These are phyloP conservation scores for Hippoglossus hippoglossus DNA, from an alignment of 2,797 vertebrate genomes.

Conservation along the genomic window DNA sequence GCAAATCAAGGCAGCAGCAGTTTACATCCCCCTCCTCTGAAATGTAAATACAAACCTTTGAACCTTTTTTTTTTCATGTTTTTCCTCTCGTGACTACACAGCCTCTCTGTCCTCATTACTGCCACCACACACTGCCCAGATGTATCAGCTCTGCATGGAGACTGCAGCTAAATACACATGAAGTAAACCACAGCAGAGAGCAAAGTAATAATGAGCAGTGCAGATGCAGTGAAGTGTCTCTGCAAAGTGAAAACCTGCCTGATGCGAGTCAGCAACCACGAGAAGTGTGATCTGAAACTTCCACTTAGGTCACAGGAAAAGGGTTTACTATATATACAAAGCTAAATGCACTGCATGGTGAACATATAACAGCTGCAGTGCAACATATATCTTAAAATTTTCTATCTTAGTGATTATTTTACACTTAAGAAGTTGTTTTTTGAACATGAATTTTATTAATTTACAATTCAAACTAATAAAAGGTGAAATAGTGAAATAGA, in stretches of 20 bases:
- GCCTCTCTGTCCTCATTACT: slow-evolving; percentile 2
- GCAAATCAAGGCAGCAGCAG: slow-evolving; percentile 23
- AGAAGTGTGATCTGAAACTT: not conserved
- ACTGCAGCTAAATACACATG: slow-evolving; percentile 16
- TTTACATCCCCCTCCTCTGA: not conserved
- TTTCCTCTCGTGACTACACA: slow-evolving; percentile 3
- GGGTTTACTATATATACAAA: not conserved
- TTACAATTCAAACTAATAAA: too few species aligned
- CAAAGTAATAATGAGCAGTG: not conserved
- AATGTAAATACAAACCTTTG: slow-evolving; percentile 28
- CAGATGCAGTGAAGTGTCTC: not conserved
- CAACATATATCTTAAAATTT: not conserved
- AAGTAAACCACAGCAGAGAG: slow-evolving; percentile 37
- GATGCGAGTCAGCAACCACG: slow-evolving; percentile 15
- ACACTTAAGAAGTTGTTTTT: too few species aligned
- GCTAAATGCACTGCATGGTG: not conserved
- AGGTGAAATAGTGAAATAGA: too few species aligned
- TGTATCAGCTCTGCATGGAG: slow-evolving; percentile 4
- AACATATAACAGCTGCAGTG: not conserved
- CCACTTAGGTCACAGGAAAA: not conserved
- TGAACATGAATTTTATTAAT: too few species aligned
- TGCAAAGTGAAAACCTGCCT: slow-evolving; percentile 12
- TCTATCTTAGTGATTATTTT: not conserved
- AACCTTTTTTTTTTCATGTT: slow-evolving; percentile 27
- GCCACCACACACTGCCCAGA: not conserved